Conservation (phyloP, 2,797 vertebrate species). For the Pyrrhura leucotis region DNA sequence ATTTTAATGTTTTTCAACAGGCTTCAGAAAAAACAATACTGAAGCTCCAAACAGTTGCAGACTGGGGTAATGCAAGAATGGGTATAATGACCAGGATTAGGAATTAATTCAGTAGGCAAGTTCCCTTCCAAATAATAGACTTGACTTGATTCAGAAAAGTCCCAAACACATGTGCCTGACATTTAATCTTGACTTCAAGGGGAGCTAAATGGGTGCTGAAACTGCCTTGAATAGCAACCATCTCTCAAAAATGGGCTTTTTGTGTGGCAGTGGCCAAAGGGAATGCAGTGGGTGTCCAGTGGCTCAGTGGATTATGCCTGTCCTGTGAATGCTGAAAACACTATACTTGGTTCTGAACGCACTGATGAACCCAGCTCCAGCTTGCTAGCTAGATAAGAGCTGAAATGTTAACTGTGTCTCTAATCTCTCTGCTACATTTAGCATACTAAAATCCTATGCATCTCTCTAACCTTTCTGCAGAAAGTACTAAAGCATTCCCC, state of each 20-base stretch:
- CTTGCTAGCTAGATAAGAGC: background rate
- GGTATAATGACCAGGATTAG: background rate
- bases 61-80: background rate
- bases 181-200: background rate
- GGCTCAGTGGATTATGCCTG: background rate
- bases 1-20: background rate
- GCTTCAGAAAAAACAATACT: background rate
- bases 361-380: background rate
- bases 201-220: background rate
- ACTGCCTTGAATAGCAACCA: background rate
- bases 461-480: background rate
- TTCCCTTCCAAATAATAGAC: background rate
- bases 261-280: background rate
- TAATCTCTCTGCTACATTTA: background rate
- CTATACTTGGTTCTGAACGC: background rate
- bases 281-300: background rate
- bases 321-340: background rate
- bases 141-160: background rate
- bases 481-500: background rate
- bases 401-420: background rate
- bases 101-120: background rate
- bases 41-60: background rate
- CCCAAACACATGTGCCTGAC: background rate
- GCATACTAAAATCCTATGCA: background rate
- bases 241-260: background rate